Evolutionary conservation across 2,797 vertebrate species (phyloP).

Genomic region (Amniataba percoides): DNA sequence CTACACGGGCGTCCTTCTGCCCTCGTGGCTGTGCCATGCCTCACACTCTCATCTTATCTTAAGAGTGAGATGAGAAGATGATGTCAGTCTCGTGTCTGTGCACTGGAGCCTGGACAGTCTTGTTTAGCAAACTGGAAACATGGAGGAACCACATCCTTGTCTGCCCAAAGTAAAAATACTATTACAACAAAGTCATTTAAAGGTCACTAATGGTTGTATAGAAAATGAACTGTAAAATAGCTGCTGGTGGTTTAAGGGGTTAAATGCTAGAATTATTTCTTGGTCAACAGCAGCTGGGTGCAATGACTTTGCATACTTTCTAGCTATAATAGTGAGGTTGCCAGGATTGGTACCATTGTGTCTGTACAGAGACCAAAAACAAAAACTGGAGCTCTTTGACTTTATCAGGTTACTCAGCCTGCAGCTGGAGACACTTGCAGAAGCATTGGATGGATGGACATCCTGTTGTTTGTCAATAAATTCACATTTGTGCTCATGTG

Average conservation of each 20-base stretch:
- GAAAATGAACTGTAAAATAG: background rate
- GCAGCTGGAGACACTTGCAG: background rate
- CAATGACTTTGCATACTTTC: background rate
- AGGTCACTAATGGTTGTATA: background rate
- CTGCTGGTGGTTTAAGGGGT: background rate
- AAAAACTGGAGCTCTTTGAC: background rate
- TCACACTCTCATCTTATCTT: background rate
- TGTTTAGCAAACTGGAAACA: constrained; percentile 4
- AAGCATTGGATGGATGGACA: background rate
- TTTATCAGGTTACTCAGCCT: background rate
- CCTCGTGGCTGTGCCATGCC: background rate
- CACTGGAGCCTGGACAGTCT: background rate
- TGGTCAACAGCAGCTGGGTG: background rate
- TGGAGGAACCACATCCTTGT: background rate
- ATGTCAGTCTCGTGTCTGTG: background rate
- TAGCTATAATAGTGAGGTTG: background rate
- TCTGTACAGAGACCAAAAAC: background rate
- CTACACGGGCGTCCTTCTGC: background rate
- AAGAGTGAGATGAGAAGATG: background rate
- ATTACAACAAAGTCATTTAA: background rate
- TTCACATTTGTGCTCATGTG: background rate
- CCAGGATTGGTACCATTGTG: background rate
- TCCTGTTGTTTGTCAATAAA: background rate
- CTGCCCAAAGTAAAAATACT: background rate
- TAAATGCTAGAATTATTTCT: background rate